A percentile compares a stretch with the other conserved stretches of the same genome.
phyloP scores from a whole-genome alignment of 2,113 vertebrate species.

The Pavo muticus region DNA sequence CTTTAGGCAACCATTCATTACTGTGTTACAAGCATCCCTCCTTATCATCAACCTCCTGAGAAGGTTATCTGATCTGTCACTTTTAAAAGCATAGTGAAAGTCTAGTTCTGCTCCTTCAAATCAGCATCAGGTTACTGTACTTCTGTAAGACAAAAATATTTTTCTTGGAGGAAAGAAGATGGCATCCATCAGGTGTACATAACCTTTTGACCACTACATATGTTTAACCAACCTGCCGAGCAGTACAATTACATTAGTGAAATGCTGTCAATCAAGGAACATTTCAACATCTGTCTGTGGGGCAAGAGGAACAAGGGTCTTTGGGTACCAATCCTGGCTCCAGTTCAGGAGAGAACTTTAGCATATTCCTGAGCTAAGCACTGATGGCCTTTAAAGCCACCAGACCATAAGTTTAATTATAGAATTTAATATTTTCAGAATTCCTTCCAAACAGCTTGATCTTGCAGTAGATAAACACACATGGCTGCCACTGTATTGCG shows the following conservation, averaged over 20 bases:
- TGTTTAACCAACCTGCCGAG: slow-evolving; percentile 18
- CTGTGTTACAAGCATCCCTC: neutral
- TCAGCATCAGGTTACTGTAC: neutral
- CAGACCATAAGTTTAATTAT: neutral
- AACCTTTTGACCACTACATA: neutral
- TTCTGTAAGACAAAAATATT: neutral
- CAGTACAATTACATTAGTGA: slow-evolving; percentile 27
- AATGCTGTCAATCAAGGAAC: neutral
- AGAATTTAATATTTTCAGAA: neutral
- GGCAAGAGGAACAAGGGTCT: neutral
- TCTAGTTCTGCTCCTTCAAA: neutral
- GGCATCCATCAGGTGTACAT: neutral
- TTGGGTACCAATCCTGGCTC: slow-evolving; percentile 18
- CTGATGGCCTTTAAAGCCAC: slow-evolving; percentile 2
- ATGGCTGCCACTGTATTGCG: neutral
- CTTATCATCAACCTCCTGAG: slow-evolving; percentile 51
- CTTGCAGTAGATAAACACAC: neutral
- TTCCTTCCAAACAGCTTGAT: slow-evolving; percentile 9
- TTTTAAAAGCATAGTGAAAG: neutral
- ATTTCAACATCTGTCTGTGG: neutral
- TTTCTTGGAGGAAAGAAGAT: neutral
- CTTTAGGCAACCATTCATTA: neutral
- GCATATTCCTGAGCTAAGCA: slow-evolving; percentile 30
- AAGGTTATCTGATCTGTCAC: slow-evolving; percentile 14
- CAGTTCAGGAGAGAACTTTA: slow-evolving; percentile 38